Evolutionary conservation across 2,888 invertebrate species (phyloP).

Genomic region (Nomada hirtipes): DNA sequence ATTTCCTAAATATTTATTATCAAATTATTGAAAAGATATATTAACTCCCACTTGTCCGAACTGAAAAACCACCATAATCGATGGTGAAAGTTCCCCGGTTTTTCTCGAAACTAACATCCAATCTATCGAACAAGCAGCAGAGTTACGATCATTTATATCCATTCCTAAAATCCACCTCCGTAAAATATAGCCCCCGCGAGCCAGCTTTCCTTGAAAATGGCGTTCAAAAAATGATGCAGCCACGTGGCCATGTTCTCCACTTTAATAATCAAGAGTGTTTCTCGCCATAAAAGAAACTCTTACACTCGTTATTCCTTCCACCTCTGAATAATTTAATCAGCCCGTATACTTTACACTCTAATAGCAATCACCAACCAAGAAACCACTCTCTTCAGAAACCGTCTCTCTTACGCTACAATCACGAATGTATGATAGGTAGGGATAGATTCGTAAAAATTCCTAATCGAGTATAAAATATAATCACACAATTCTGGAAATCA

Average conservation of each 20-base stretch:
- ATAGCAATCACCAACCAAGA: no score
- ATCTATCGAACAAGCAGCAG: conserved; percentile 45
- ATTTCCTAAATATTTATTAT: no score
- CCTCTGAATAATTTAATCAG: conserved; percentile 50
- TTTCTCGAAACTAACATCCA: conserved; percentile 26
- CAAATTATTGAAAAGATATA: no score
- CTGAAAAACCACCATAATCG: not conserved
- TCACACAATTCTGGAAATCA: no score
- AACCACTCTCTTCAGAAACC: no score
- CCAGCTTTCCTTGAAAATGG: conserved; percentile 46
- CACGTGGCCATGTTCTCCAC: conserved; percentile 56
- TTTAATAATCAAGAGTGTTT: conserved; percentile 60
- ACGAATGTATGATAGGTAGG: no score
- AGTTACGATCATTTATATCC: conserved; percentile 76
- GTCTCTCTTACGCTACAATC: no score
- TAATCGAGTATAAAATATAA: no score
- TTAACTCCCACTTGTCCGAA: not conserved
- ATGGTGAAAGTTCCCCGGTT: conserved; percentile 12
- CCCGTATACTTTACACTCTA: conserved; percentile 7
- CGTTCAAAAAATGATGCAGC: conserved; percentile 42
- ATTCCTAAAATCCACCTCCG: conserved; percentile 58
- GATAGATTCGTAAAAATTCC: no score
- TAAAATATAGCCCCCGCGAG: conserved; percentile 48
- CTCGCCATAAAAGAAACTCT: conserved; percentile 40
- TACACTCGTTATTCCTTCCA: not conserved